Percentiles rank a stretch among this genome's conserved stretches.
phyloP scores from a whole-genome alignment of 2,113 vertebrate genomes.

The Colinus virginianus region DNA sequence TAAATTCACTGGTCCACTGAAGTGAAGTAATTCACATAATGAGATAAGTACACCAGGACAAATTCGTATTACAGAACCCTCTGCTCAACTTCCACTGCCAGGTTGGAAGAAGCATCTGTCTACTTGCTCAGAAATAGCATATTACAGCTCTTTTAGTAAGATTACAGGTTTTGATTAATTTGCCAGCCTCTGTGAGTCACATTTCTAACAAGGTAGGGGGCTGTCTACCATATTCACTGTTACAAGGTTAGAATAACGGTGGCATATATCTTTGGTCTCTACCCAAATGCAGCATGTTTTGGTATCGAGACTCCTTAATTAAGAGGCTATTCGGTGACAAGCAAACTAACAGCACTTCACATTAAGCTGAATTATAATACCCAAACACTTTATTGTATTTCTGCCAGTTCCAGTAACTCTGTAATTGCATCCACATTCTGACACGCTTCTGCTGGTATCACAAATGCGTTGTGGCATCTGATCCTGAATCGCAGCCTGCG shows the following conservation, averaged over 20 bases:
- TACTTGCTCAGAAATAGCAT: neutral
- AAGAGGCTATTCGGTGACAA: conserved; percentile 59
- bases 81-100: neutral
- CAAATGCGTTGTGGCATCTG: conserved; percentile 8
- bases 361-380: conserved; percentile 46
- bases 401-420: conserved; percentile 25
- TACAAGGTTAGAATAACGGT: neutral
- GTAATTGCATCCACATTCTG: conserved; percentile 45
- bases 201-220: neutral
- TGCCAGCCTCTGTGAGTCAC: neutral
- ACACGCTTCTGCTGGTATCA: conserved; percentile 26
- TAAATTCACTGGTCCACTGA: neutral
- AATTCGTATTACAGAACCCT: neutral
- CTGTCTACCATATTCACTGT: conserved; percentile 10
- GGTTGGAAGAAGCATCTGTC: neutral
- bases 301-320: conserved; percentile 46
- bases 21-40: neutral
- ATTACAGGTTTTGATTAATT: conserved; percentile 49
- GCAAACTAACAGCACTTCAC: conserved; percentile 46
- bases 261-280: conserved; percentile 24
- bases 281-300: conserved; percentile 5
- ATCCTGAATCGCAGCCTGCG: conserved; percentile 15
- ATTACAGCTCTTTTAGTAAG: conserved; percentile 1
- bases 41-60: neutral
- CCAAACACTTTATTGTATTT: conserved; percentile 53